These are phyloP conservation scores for Microctenopoma stevenorrisi DNA, from an alignment of 2,797 vertebrate species.

Conservation along the genomic window DNA sequence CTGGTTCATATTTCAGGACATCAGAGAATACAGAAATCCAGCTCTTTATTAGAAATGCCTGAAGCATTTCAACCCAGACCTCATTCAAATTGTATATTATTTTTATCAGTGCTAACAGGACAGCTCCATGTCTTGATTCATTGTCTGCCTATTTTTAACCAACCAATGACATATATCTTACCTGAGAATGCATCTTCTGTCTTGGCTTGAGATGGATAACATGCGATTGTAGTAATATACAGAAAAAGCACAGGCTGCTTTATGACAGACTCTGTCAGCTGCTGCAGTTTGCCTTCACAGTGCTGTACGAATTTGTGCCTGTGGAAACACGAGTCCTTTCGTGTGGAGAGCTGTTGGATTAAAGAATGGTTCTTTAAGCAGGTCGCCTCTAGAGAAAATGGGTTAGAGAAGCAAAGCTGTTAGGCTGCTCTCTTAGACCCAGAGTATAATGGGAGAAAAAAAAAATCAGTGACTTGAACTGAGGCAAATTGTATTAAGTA, in stretches of 20 bases:
- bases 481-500: background rate
- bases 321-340: constrained; percentile 17
- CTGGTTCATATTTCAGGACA: background rate
- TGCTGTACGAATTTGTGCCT: background rate
- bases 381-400: constrained; percentile 11
- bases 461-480: background rate
- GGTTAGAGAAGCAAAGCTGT: constrained; percentile 6
- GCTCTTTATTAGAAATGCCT: background rate
- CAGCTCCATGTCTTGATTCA: too few species aligned
- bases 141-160: too few species aligned
- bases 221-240: background rate
- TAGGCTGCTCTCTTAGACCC: constrained; percentile 2
- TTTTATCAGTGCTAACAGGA: too few species aligned
- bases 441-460: constrained; percentile 33
- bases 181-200: too few species aligned
- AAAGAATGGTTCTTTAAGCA: constrained; percentile 40
- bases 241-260: background rate
- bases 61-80: background rate
- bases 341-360: constrained; percentile 28
- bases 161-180: too few species aligned
- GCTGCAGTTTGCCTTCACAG: constrained; percentile 1
- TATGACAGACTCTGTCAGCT: constrained; percentile 10
- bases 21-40: background rate
- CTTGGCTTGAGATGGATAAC: constrained; percentile 12
- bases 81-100: too few species aligned